Evolutionary conservation across 2,797 vertebrate species (phyloP), one percentile per base, ranked within the genome.

Genomic region (Tenualosa ilisha): DNA sequence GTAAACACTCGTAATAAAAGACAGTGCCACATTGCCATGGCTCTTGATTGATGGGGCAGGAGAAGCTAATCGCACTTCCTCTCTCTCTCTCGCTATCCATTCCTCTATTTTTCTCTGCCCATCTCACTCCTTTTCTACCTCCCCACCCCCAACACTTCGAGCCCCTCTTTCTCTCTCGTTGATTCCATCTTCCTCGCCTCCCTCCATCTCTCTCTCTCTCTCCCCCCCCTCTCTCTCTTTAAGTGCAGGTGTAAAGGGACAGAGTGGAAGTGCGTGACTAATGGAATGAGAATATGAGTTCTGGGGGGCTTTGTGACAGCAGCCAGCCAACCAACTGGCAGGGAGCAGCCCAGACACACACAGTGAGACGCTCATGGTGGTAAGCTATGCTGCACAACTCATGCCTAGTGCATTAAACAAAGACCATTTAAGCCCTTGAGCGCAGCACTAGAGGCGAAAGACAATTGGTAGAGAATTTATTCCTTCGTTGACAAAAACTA

Each of bases 241-340:
- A 9, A 65, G 61, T 24, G 61, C 61, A 24, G 61, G 61, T 26
- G 9, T 26, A 65, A 8, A 31, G 63, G 63, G 63, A 31, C 61
- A 26, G 24, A 65, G 24, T 13, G 3, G 63, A 65, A 31, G 63
- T 26, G 63, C 9, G 8, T 65, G 63, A 13, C 63, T 65, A 65
- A 65, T 65, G 63, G 63, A 24, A 65, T 26, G 63, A 65, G 63
- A 26, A 65, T 65, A 65, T 65, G 63, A 65, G 63, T 65, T 65
- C 63, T 65, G 63, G 63, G n/a, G 24, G 26, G 26, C 26, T 26
- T 13, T 43, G 31, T 3, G 37, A 40, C 68, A 75, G 68, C 65
- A 72, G 31, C 26, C 65, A 37, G 65, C 65, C 65, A 72, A 3
- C 26, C 13, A 12, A 11, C n/a, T 26, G n/a, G 37, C 31, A 3